Conservation (phyloP, 2,113 vertebrate species). For the Trogon surrucura region DNA sequence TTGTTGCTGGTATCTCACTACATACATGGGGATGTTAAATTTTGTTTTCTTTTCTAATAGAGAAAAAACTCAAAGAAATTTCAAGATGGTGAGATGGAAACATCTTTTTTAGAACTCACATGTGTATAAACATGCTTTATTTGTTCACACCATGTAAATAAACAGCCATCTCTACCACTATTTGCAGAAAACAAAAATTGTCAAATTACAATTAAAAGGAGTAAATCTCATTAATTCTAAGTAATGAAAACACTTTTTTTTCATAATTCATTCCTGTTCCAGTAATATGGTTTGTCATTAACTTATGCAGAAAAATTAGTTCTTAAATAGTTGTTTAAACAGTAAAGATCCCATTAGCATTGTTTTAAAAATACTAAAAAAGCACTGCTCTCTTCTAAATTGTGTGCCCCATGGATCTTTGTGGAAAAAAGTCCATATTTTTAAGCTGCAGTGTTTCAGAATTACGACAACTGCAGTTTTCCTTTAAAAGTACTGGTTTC, state of each 20-base stretch:
- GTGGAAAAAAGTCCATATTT: accelerated
- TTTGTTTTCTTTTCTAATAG: background rate
- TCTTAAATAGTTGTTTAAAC: background rate
- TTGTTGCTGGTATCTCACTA: background rate
- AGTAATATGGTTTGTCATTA: background rate
- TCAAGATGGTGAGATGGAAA: background rate
- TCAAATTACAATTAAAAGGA: background rate
- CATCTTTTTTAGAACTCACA: background rate
- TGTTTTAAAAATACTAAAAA: background rate
- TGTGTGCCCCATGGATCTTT: accelerated
- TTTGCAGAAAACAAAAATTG: background rate
- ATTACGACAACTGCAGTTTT: background rate
- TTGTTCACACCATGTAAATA: background rate
- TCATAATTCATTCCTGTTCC: background rate
- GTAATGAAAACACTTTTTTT: background rate
- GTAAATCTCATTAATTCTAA: background rate
- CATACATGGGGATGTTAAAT: accelerated
- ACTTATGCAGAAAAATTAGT: background rate
- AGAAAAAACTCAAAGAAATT: background rate
- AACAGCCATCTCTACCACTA: background rate
- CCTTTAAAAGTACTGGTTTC: background rate
- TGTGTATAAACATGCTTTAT: accelerated
- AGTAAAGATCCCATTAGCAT: background rate
- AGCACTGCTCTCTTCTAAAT: background rate
- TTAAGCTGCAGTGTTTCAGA: background rate